Base-by-base conservation (phyloP, 1,140 invertebrate genomes). In the Ooceraea biroi region DNA sequence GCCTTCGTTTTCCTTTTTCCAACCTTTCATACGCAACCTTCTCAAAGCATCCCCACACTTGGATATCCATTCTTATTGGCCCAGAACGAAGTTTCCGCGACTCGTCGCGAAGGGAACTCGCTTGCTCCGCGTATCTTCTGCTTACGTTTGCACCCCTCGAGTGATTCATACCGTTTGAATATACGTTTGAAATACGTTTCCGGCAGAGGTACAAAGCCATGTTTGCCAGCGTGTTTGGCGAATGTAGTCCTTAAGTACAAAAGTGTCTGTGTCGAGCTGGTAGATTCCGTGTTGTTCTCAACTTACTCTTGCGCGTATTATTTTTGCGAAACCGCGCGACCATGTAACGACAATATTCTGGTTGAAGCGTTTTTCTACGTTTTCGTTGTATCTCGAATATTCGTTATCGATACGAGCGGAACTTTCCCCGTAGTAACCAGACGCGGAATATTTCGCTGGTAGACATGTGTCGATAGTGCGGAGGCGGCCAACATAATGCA, bases 81-180 rank as follows among this genome's bases (percentile, higher is more conserved):
- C 50, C 17, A 12, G 76, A 76, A 86, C 57, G 72, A 88, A 88
- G 82, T 88, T 85, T 73, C 50, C 71, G 36, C 76, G 71, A 84
- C 63, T 88, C 57, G 66, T 44, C 57, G 60, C 69, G 44, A 30
- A 27, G 22, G 74, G 74, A 80, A 25, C 30, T 71, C 36, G 61
- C 68, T 88, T 83, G 74, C 72, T 52, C 60, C 36, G 78, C 57
- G 52, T 57, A 78, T 88, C 88, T 89, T 83, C 80, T 84, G 87
- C 84, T 89, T 88, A 89, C 80, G 83, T 74, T 88, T 69, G 72
- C 68, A 52, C 55, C 76, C 55, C 36, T 48, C 17, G 65, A 44
- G 22, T 69, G 50, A 71, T 71, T 57, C 65, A 80, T 80, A 46
- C 14, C 63, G 36, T 57, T 36, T 27, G 25, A 44, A 14, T 69